phyloP scores from a whole-genome alignment of 2,113 vertebrate genomes.

The Odocoileus virginianus region DNA sequence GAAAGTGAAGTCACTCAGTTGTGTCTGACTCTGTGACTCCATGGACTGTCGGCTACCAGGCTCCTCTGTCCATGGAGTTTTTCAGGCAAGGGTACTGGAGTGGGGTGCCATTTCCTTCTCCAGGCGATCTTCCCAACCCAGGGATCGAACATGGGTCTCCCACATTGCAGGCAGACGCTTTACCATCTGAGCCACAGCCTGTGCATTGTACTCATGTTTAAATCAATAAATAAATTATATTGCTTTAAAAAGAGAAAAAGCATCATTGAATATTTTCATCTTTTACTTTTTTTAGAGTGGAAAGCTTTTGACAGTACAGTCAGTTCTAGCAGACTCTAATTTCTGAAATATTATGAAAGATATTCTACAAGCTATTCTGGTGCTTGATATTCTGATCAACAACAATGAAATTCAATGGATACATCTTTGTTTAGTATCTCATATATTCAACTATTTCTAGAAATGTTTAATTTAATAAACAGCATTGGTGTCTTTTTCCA shows the following conservation, averaged over 20 bases:
- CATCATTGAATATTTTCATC: not conserved
- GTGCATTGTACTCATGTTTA: not conserved
- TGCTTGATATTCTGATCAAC: not conserved
- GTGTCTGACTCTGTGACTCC: no score
- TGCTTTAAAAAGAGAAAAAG: constrained; percentile 1
- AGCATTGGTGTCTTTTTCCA: not conserved
- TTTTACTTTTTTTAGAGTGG: not conserved
- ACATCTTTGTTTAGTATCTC: not conserved
- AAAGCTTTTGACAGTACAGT: not conserved
- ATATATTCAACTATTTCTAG: not conserved
- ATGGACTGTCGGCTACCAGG: no score
- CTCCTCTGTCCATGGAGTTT: no score
- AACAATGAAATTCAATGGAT: not conserved
- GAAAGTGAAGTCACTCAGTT: no score
- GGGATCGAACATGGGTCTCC: no score
- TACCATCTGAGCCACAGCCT: no score
- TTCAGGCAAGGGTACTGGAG: no score
- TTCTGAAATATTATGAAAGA: not conserved
- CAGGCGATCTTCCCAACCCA: no score
- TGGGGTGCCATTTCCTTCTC: no score
- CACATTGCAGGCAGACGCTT: no score
- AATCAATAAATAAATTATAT: not conserved
- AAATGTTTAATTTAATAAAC: not conserved
- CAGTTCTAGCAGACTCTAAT: not conserved
- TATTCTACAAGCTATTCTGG: not conserved